Evolutionary conservation across 2,888 invertebrate species (phyloP).

Genomic region (Lycaena phlaeas): DNA sequence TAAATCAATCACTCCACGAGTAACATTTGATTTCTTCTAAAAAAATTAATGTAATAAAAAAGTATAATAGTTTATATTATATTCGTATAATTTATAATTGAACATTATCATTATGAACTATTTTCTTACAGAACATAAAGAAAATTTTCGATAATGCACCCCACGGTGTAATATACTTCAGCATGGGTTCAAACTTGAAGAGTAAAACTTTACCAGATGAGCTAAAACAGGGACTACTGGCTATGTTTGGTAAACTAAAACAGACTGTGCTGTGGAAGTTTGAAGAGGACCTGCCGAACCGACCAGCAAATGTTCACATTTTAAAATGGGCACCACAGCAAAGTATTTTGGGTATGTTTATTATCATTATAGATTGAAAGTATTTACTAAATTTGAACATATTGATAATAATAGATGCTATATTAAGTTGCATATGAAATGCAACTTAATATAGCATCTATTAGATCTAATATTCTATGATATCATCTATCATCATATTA

Average conservation of each 20-base stretch:
- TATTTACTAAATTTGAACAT: too few species aligned
- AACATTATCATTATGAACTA: not conserved
- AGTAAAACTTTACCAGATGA: conserved; percentile 32
- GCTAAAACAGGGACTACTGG: conserved; percentile 28
- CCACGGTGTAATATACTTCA: conserved; percentile 47
- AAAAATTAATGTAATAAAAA: too few species aligned
- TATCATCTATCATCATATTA: too few species aligned
- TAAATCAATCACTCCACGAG: too few species aligned
- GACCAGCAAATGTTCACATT: conserved; percentile 39
- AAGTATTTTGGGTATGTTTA: not conserved
- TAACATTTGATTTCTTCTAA: too few species aligned
- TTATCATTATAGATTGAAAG: too few species aligned
- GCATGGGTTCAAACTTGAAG: conserved; percentile 43
- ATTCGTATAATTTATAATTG: too few species aligned
- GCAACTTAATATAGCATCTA: too few species aligned
- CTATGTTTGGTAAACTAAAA: conserved; percentile 37
- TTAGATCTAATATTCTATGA: too few species aligned
- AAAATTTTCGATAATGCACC: conserved; percentile 35
- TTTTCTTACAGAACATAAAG: conserved; percentile 29
- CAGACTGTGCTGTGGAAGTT: conserved; percentile 53
- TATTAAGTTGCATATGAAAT: too few species aligned
- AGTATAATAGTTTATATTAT: too few species aligned
- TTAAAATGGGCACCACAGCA: conserved; percentile 43
- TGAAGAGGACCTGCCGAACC: conserved; percentile 30
- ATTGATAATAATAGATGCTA: too few species aligned